These are phyloP conservation scores for Aldabrachelys gigantea DNA, from an alignment of 2,113 vertebrate genomes.

Conservation along the genomic window DNA sequence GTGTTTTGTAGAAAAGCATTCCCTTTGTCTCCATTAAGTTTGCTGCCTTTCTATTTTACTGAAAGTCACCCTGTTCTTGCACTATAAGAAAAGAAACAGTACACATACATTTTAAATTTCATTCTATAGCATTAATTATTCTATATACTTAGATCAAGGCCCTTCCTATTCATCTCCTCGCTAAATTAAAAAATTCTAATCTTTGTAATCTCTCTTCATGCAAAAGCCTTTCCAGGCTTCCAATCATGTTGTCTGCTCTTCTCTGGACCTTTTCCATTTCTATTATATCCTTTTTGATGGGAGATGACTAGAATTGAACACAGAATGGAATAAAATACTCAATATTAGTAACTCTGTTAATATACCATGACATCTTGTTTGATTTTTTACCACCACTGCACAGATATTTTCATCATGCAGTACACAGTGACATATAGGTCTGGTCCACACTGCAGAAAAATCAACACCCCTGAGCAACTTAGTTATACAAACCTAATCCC, in stretches of 20 bases:
- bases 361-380: background rate
- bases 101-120: background rate
- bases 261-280: background rate
- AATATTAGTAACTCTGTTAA: background rate
- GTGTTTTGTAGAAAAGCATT: background rate
- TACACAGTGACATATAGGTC: background rate
- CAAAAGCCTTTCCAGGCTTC: background rate
- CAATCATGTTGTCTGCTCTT: background rate
- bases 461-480: background rate
- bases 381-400: background rate
- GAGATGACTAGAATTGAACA: background rate
- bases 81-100: fast-evolving
- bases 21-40: background rate
- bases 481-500: background rate
- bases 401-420: background rate
- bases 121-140: background rate
- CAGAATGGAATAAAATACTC: background rate
- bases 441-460: background rate
- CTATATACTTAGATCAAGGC: background rate
- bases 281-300: background rate
- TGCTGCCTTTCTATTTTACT: background rate
- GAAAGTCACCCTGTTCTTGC: background rate
- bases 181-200: background rate
- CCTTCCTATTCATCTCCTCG: background rate
- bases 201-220: background rate